Evolutionary conservation across 2,113 vertebrate genomes (phyloP).

Genomic region (Ellobius talpinus): DNA sequence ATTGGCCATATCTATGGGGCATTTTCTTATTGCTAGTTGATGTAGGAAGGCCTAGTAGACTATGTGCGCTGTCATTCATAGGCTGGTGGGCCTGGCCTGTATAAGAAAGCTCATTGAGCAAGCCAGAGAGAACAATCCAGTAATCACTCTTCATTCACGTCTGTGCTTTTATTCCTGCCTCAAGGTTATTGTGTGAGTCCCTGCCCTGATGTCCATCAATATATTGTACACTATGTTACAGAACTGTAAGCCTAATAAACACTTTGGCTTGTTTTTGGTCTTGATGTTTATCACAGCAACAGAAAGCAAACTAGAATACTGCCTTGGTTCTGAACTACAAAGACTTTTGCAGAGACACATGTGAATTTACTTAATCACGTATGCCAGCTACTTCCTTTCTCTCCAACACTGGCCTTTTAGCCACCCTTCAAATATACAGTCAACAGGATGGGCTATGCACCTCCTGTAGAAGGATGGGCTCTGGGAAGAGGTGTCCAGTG

Average conservation of each 20-base stretch:
- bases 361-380: neutral
- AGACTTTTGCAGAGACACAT: neutral
- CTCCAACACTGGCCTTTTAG: neutral
- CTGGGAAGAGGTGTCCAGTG: neutral
- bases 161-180: neutral
- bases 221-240: neutral
- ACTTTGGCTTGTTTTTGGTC: neutral
- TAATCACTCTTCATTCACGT: neutral
- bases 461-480: neutral
- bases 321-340: neutral
- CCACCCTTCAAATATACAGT: neutral
- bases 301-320: neutral
- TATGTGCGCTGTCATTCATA: neutral
- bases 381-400: neutral
- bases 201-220: neutral
- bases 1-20: neutral
- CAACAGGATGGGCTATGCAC: fast-evolving
- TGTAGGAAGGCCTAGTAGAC: neutral
- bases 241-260: neutral
- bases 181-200: neutral
- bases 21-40: neutral
- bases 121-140: neutral
- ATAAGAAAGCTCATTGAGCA: neutral
- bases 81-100: neutral
- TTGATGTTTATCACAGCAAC: neutral